Conservation (phyloP, 2,888 invertebrate genomes). For the Ectemnius cavifrons region DNA sequence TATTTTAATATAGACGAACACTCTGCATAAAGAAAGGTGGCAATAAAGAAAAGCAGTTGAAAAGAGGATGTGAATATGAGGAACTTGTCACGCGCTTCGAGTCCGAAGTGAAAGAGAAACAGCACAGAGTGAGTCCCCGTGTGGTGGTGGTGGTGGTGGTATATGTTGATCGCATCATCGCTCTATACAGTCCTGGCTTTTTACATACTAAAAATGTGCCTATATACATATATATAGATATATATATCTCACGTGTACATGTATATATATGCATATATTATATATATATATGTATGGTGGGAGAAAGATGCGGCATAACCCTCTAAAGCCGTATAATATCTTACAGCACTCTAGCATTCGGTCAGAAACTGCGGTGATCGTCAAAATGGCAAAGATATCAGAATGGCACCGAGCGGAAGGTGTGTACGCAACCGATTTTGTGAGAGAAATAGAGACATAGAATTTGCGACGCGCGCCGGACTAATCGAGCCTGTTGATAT, state of each 20-base stretch:
- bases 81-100: too few species aligned
- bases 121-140: conserved; percentile 42
- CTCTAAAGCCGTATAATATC: conserved; percentile 74
- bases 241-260: conserved; percentile 19
- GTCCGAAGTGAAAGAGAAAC: conserved; percentile 37
- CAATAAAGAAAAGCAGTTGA: too few species aligned
- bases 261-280: conserved; percentile 18
- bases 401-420: conserved; percentile 41
- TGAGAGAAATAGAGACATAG: conserved; percentile 9
- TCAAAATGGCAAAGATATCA: conserved; percentile 57
- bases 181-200: conserved; percentile 61
- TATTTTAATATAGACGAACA: too few species aligned
- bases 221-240: conserved; percentile 23
- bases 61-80: too few species aligned
- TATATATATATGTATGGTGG: conserved; percentile 46
- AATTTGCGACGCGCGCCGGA: conserved; percentile 25
- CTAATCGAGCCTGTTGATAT: conserved; percentile 31
- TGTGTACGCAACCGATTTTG: conserved; percentile 38
- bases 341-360: conserved; percentile 78
- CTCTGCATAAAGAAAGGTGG: too few species aligned
- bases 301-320: conserved; percentile 73
- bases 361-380: conserved; percentile 66
- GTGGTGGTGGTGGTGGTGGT: too few species aligned
- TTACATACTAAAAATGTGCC: conserved; percentile 37
- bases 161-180: conserved; percentile 42